A percentile compares a stretch with the other conserved stretches of the same genome.
phyloP scores from a whole-genome alignment of 2,797 vertebrate genomes.

The Lepilemur ruficaudatus region DNA sequence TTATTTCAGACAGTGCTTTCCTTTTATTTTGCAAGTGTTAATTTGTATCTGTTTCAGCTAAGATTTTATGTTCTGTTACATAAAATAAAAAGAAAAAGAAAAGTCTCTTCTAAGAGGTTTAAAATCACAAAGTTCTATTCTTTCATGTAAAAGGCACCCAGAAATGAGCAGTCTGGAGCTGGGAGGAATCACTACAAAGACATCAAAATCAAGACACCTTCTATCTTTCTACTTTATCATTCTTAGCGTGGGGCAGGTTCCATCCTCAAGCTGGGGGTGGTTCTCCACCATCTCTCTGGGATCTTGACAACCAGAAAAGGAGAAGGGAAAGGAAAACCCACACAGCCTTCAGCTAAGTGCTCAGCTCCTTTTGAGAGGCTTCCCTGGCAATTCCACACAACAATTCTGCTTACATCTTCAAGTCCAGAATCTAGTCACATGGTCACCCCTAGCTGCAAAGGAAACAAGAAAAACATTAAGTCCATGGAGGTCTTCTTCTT shows the following conservation, averaged over 20 bases:
- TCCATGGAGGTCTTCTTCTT: neutral
- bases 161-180: neutral
- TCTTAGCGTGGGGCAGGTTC: neutral
- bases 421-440: neutral
- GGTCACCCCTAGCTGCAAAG: neutral
- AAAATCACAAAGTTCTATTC: slow-evolving; percentile 31
- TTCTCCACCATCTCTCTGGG: neutral
- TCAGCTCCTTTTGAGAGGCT: neutral
- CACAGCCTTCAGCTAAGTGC: neutral
- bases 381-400: neutral
- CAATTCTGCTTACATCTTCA: neutral
- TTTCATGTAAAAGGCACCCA: slow-evolving; percentile 46
- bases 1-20: slow-evolving; percentile 44
- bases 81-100: slow-evolving; percentile 51
- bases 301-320: neutral
- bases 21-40: slow-evolving; percentile 29
- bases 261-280: neutral
- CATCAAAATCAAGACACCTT: neutral
- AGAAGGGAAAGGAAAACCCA: neutral
- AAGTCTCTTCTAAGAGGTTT: slow-evolving; percentile 9
- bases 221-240: neutral
- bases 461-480: neutral
- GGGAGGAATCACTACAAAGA: slow-evolving; percentile 10
- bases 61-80: slow-evolving; percentile 18
- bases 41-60: slow-evolving; percentile 55